Conservation (phyloP, 2,888 invertebrate genomes). For the Himalopsyche japonica region DNA sequence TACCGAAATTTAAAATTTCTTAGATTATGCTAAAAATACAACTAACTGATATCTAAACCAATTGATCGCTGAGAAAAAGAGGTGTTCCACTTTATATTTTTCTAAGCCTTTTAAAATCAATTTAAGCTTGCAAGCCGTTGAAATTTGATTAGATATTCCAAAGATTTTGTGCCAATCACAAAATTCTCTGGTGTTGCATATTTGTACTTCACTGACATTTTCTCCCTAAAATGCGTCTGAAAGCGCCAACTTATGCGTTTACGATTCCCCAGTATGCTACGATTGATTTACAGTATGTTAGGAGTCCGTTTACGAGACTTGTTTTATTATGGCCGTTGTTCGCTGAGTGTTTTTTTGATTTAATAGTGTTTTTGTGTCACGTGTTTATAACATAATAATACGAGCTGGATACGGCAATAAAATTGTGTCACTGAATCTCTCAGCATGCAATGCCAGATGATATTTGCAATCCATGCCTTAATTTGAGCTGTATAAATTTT, state of each 20-base stretch:
- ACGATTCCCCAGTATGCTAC: neutral
- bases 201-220: neutral
- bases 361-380: neutral
- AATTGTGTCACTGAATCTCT: neutral
- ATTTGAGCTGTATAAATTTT: too few species aligned
- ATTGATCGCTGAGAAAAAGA: too few species aligned
- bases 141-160: too few species aligned
- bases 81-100: too few species aligned
- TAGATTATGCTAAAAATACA: too few species aligned
- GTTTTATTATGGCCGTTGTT: neutral
- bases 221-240: neutral
- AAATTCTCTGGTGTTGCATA: neutral
- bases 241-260: neutral
- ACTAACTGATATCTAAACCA: too few species aligned
- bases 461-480: too few species aligned
- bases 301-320: neutral
- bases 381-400: neutral
- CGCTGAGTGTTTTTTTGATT: neutral
- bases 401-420: neutral
- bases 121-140: too few species aligned
- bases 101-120: too few species aligned
- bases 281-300: neutral
- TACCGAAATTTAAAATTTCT: too few species aligned
- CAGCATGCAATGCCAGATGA: too few species aligned
- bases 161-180: too few species aligned